phyloP scores from a whole-genome alignment of 92 coral and sea anemone species.

The Paragorgia papillata region DNA sequence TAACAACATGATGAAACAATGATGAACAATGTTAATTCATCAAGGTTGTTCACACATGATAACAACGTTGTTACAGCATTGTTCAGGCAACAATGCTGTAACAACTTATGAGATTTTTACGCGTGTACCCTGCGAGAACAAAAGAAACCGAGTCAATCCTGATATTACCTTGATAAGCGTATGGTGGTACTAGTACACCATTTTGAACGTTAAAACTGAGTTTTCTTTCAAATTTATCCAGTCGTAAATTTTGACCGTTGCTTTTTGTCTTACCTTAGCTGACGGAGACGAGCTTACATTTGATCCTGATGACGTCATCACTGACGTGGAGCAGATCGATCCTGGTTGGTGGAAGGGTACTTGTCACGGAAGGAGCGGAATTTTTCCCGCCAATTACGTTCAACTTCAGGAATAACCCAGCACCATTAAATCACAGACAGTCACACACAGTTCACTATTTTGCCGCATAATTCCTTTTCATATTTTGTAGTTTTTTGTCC shows the following conservation, averaged over 20 bases:
- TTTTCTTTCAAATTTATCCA: background rate
- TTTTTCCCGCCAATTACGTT: slow-evolving; percentile 94
- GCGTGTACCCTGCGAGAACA: too few relatives aligned
- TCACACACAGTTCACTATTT: too few relatives aligned
- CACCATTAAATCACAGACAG: background rate
- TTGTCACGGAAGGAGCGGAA: slow-evolving; percentile 73
- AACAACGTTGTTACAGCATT: too few relatives aligned
- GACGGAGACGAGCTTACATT: slow-evolving; percentile 93
- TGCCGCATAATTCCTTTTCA: background rate
- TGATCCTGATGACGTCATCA: slow-evolving; percentile 96
- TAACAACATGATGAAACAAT: too few relatives aligned
- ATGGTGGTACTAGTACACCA: background rate
- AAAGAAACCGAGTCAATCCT: too few relatives aligned
- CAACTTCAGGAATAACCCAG: slow-evolving; percentile 51
- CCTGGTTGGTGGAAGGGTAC: slow-evolving; percentile 99
- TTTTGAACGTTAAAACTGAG: background rate
- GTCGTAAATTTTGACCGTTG: too few relatives aligned
- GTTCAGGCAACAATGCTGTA: too few relatives aligned
- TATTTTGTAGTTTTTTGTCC: too few relatives aligned
- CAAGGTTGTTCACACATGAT: too few relatives aligned
- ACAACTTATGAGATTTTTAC: too few relatives aligned
- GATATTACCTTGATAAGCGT: too few relatives aligned
- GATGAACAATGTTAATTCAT: too few relatives aligned
- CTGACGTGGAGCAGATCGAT: slow-evolving; percentile 84
- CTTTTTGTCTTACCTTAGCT: slow-evolving; percentile 49